Conservation (phyloP, 1,140 invertebrate species). For the Patella vulgata region DNA sequence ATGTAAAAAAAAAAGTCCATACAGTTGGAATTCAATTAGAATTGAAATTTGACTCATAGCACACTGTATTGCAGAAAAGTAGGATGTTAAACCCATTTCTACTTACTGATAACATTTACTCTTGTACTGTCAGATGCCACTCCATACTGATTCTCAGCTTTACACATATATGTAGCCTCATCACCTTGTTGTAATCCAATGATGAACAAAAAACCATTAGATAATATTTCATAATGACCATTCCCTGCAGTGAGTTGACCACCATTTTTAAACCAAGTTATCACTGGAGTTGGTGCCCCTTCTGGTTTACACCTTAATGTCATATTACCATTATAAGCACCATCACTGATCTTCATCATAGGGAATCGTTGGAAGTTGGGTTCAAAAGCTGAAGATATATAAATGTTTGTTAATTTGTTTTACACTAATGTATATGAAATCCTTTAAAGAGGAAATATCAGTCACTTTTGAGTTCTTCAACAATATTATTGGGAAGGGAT, state of each 20-base stretch:
- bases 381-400: constrained; percentile 74
- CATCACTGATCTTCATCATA: constrained; percentile 87
- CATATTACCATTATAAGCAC: constrained; percentile 88
- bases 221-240: constrained; percentile 32
- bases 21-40: no score
- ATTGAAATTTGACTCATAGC: no score
- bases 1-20: no score
- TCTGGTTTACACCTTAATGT: constrained; percentile 94
- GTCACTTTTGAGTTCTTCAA: constrained; percentile 18
- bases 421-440: neutral
- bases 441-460: constrained; percentile 27
- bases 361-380: constrained; percentile 92
- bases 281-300: constrained; percentile 84
- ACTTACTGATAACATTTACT: constrained; percentile 49
- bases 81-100: no score
- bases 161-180: constrained; percentile 52
- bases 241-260: constrained; percentile 68
- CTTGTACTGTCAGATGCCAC: constrained; percentile 33
- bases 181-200: constrained; percentile 33
- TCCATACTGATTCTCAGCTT: constrained; percentile 48
- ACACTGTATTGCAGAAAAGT: no score
- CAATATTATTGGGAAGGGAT: constrained; percentile 20
- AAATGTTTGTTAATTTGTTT: neutral
- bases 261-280: constrained; percentile 90
- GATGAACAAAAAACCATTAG: constrained; percentile 51